Percentiles rank a stretch among this genome's conserved stretches.
Conservation (phyloP, 1,140 invertebrate genomes). For the Argopecten irradians region DNA sequence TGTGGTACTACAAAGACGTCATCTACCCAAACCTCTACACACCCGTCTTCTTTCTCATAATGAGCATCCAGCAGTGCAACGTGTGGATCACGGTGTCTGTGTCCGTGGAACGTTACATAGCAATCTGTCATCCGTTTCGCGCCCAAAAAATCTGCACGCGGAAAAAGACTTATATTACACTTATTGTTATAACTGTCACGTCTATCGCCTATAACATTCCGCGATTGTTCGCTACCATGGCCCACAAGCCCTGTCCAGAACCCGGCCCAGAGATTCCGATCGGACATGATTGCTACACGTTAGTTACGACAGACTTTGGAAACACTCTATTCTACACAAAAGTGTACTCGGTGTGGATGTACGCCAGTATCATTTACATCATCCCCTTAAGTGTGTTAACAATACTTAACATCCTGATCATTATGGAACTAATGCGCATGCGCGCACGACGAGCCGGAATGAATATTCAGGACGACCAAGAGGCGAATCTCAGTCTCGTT, state of each 20-base stretch:
- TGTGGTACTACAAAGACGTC: conserved; percentile 73
- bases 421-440: conserved; percentile 72
- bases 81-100: conserved; percentile 75
- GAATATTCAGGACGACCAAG: conserved; percentile 70
- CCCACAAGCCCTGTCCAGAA: conserved; percentile 25
- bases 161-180: conserved; percentile 61
- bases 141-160: conserved; percentile 65
- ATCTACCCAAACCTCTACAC: conserved; percentile 71
- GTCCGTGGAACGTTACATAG: conserved; percentile 73
- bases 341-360: conserved; percentile 65
- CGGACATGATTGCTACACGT: conserved; percentile 44
- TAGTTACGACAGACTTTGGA: conserved; percentile 63
- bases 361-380: conserved; percentile 68
- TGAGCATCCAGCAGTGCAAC: conserved; percentile 73
- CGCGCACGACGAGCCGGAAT: conserved; percentile 61
- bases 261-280: background rate
- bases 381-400: conserved; percentile 61
- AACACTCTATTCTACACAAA: conserved; percentile 59
- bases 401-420: conserved; percentile 63
- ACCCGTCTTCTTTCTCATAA: conserved; percentile 66
- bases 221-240: conserved; percentile 63
- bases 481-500: conserved; percentile 70
- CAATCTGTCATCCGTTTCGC: conserved; percentile 73
- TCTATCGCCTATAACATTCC: conserved; percentile 74
- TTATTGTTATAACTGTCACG: conserved; percentile 58